Percentiles rank a stretch among this genome's conserved stretches.
phyloP scores from a whole-genome alignment of 2,113 vertebrate genomes.

The Anarrhichthys ocellatus region DNA sequence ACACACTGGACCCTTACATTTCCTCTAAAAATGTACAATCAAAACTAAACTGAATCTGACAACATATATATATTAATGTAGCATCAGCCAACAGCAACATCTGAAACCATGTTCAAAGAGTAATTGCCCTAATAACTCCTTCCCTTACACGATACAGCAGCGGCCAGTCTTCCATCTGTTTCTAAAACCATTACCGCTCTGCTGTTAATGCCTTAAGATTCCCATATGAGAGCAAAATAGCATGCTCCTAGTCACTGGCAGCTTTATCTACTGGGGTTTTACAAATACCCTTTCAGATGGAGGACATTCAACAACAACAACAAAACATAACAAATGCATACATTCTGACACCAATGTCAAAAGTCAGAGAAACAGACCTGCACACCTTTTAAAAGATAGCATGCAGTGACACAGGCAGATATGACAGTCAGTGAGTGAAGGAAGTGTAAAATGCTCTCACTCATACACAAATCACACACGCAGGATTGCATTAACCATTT shows the following conservation, averaged over 20 bases:
- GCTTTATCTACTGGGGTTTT: constrained; percentile 23
- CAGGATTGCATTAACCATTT: constrained; percentile 13
- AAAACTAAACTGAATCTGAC: neutral
- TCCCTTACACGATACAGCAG: constrained; percentile 22
- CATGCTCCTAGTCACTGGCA: constrained; percentile 21
- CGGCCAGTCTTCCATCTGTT: constrained; percentile 50
- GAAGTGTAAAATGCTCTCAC: constrained; percentile 16
- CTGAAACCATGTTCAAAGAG: constrained; percentile 43
- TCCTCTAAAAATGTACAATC: neutral
- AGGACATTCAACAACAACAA: neutral
- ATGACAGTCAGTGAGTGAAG: neutral
- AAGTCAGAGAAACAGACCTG: constrained; percentile 15
- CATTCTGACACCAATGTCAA: neutral
- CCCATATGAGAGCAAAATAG: constrained; percentile 36
- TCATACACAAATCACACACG: constrained; percentile 9
- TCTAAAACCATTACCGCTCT: constrained; percentile 38
- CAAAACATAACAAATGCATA: neutral
- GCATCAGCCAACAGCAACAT: constrained; percentile 42
- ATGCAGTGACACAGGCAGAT: constrained; percentile 6
- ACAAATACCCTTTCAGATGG: constrained; percentile 4
- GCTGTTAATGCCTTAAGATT: constrained; percentile 38
- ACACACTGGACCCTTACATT: neutral
- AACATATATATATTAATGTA: neutral
- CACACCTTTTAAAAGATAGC: constrained; percentile 1
- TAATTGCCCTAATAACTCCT: constrained; percentile 28